Evolutionary conservation across 2,888 invertebrate species (phyloP), one percentile per base, ranked within the genome.

Genomic region (Cephus sareptanus): DNA sequence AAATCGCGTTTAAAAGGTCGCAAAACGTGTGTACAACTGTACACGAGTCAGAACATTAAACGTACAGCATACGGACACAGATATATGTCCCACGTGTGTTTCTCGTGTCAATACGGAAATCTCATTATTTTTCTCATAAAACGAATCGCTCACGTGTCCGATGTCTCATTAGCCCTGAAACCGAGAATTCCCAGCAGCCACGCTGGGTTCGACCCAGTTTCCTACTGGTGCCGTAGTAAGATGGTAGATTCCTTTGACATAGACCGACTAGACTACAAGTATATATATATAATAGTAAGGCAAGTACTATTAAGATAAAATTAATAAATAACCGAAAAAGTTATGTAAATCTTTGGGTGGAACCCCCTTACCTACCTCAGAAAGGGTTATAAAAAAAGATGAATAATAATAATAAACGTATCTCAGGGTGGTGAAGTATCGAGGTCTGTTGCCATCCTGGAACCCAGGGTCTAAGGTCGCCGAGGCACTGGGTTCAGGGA

Each of bases 261-360:
- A 9, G 56, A 56, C 56, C 56, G 56, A 23, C 56, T 56, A 9
- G 23, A 23, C 56, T 56, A 56, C 23, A 56, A 15, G 6, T 40
- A 40, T 40, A 15, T 4, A 15, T 4, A 15, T 13, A 4, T 4
- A 40, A 15, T 1, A 15, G 40, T 0, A 40, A 15, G 15, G 6
- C 23, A 23, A 23, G 56, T 23, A 23, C 1, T 56, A 23, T 9
- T 56, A 23, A 23, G 15, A 56, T 56, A 56, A 56, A 56, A 40
- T 9, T 15, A 40, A 56, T 23, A 56, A 23, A 56, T 56, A 23
- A 56, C 56, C 23, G 23, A 23, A 1, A 40, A 6, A 56, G 23
- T 6, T 56, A 37, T 13, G 1, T 37, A 13, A 37, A 37, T 37
- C 0, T 13, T 13, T 12, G 0, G 0, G 0, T 13, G 37, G 0